These are phyloP conservation scores for Cosmia trapezina DNA, from an alignment of 2,888 invertebrate genomes.

Conservation along the genomic window DNA sequence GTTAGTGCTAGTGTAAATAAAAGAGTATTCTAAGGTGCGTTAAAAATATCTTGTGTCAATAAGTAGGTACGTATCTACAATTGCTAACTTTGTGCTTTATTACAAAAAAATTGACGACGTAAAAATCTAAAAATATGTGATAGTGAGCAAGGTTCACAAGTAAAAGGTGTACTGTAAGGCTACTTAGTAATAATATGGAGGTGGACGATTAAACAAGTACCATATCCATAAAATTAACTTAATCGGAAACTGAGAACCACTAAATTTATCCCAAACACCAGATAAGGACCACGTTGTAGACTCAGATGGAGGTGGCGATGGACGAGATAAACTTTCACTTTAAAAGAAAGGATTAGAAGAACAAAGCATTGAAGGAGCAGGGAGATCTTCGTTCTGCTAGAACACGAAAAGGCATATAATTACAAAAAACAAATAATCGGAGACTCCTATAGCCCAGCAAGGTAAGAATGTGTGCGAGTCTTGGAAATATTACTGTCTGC, in stretches of 20 bases:
- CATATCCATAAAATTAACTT: neutral
- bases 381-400: no score
- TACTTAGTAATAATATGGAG: neutral
- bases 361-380: no score
- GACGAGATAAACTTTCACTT: no score
- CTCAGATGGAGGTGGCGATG: no score
- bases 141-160: neutral
- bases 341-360: no score
- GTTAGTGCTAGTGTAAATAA: constrained; percentile 19
- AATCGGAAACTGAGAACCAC: neutral
- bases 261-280: neutral
- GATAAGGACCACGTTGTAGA: neutral
- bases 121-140: neutral
- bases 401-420: no score
- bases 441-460: no score
- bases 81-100: neutral
- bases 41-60: constrained; percentile 20
- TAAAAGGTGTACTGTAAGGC: no score
- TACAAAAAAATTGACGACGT: neutral
- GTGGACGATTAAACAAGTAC: neutral
- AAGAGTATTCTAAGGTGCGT: constrained; percentile 37
- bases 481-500: no score
- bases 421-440: no score
- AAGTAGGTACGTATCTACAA: neutral
- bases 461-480: no score